Conservation (phyloP, 2,888 invertebrate genomes). For the Blastobasis adustella region DNA sequence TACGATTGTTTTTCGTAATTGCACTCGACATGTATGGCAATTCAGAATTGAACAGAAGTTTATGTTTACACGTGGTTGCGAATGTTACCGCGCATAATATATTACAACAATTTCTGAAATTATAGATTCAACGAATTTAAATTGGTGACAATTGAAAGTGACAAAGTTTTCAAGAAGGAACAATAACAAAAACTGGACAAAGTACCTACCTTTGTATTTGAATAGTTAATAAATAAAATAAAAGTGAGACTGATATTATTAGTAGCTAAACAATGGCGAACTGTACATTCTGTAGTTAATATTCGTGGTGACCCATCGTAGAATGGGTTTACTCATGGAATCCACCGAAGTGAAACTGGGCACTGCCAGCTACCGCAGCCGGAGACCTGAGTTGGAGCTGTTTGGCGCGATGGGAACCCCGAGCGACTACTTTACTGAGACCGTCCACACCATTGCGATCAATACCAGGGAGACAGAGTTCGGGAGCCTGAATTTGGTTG, state of each 20-base stretch:
- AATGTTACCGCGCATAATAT: too few species aligned
- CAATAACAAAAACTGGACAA: constrained; percentile 9
- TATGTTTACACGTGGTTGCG: too few species aligned
- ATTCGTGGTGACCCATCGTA: constrained; percentile 41
- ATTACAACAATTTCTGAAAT: constrained; percentile 17
- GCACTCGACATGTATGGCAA: too few species aligned
- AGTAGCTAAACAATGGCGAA: constrained; percentile 29
- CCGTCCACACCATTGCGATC: constrained; percentile 55
- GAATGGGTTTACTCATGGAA: constrained; percentile 73
- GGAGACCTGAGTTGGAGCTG: constrained; percentile 37
- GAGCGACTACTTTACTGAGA: constrained; percentile 47
- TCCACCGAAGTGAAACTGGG: constrained; percentile 60
- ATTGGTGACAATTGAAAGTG: too few species aligned
- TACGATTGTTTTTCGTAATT: too few species aligned
- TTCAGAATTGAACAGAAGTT: too few species aligned
- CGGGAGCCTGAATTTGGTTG: constrained; percentile 54
- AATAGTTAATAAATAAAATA: constrained; percentile 32
- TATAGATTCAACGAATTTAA: neutral
- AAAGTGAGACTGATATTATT: constrained; percentile 22
- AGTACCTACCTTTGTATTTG: constrained; percentile 1
- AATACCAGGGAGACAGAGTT: constrained; percentile 63
- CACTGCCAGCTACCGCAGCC: constrained; percentile 48
- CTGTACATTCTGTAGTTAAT: constrained; percentile 34
- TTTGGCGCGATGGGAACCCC: constrained; percentile 57
- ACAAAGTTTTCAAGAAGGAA: constrained; percentile 9